Percentiles rank a stretch among this genome's conserved stretches.
phyloP scores from a whole-genome alignment of 2,888 invertebrate species.

The Lissocephala sabroskyi region DNA sequence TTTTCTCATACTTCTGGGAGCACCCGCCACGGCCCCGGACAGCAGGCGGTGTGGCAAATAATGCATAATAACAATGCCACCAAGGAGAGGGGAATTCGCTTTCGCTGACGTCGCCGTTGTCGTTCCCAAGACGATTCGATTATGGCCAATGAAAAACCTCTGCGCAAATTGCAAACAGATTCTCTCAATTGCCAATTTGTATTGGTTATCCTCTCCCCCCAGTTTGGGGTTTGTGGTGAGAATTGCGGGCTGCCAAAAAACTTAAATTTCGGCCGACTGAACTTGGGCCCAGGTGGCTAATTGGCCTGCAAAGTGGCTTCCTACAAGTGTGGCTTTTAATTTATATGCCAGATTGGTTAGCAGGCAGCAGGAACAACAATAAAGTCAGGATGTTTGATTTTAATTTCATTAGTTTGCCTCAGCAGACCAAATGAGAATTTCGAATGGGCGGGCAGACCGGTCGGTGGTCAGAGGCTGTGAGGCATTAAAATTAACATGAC shows the following conservation, averaged over 20 bases:
- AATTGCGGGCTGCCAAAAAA: not conserved
- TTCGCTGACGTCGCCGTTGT: constrained; percentile 31
- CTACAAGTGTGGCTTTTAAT: no score
- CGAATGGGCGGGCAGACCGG: not conserved
- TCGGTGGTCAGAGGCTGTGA: constrained; percentile 2
- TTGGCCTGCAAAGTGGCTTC: no score
- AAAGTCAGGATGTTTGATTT: constrained; percentile 1
- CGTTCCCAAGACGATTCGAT: constrained; percentile 63
- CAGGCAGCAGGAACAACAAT: no score
- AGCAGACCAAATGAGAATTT: no score
- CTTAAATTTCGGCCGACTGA: no score
- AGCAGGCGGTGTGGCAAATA: not conserved
- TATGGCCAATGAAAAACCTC: constrained; percentile 39
- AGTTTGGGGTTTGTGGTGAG: not conserved
- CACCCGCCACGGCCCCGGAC: not conserved
- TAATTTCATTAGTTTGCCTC: constrained; percentile 8
- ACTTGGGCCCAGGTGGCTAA: no score
- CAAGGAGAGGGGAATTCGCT: constrained; percentile 29
- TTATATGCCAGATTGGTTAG: no score
- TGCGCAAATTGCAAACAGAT: constrained; percentile 44
- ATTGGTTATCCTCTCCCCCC: constrained; percentile 30
- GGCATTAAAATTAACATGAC: constrained; percentile 34
- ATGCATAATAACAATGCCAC: not conserved
- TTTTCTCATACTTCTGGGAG: constrained; percentile 29
- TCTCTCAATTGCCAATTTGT: constrained; percentile 37